phyloP scores from a whole-genome alignment of 2,113 vertebrate genomes.

The Euleptes europaea region DNA sequence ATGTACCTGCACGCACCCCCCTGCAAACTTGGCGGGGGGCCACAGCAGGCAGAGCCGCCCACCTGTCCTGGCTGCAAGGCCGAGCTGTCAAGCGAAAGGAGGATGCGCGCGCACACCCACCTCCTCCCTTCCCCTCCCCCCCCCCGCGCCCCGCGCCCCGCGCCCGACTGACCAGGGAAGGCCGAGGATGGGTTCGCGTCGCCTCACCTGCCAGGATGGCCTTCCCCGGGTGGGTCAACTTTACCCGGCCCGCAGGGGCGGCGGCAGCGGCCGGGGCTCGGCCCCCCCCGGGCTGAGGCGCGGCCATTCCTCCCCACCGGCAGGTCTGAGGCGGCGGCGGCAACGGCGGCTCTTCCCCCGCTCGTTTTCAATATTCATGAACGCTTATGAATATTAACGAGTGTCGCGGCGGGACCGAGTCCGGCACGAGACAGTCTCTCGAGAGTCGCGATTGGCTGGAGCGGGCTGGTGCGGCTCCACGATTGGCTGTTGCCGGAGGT shows the following conservation, averaged over 20 bases:
- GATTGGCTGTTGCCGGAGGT: conserved; percentile 9
- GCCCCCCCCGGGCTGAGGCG: conserved; percentile 2
- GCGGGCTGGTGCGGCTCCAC: not conserved
- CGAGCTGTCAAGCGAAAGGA: not conserved
- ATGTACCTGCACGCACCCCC: too few relatives aligned
- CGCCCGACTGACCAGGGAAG: not conserved
- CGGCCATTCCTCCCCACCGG: not conserved
- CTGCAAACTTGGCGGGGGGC: too few relatives aligned
- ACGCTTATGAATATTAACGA: not conserved
- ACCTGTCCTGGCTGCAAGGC: not conserved
- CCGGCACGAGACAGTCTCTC: not conserved
- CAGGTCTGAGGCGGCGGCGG: not conserved
- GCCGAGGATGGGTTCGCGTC: too few relatives aligned
- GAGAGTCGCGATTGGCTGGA: not conserved
- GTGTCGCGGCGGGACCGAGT: not conserved
- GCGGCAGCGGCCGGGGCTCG: conserved; percentile 65
- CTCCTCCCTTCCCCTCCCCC: not conserved
- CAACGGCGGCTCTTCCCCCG: too few relatives aligned
- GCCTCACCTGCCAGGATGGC: conserved; percentile 76
- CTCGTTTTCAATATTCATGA: not conserved
- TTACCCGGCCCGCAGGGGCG: conserved; percentile 59
- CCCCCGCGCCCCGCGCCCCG: too few relatives aligned
- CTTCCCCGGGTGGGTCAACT: conserved; percentile 76
- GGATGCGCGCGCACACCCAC: not conserved
- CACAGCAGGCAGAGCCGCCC: too few relatives aligned